A percentile compares a stretch with the other conserved stretches of the same genome.
Evolutionary conservation across 2,797 vertebrate species (phyloP).

Genomic region (Anniella stebbinsi): DNA sequence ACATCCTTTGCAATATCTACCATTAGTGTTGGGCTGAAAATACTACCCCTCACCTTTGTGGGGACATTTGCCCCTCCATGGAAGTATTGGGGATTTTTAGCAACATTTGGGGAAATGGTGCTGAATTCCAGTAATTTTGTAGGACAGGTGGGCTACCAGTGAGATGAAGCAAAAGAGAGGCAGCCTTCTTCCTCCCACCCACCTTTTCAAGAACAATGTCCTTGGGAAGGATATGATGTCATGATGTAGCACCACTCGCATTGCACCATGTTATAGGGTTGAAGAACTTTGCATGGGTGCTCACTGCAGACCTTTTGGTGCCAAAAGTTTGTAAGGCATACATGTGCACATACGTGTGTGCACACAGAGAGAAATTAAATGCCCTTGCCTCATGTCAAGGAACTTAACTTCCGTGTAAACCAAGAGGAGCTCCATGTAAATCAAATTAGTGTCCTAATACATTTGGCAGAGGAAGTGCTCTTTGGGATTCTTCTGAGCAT

Average conservation of each 20-base stretch:
- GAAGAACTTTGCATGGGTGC: not conserved
- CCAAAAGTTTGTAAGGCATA: not conserved
- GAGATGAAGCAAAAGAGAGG: not conserved
- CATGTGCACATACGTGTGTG: no score
- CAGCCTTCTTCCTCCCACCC: not conserved
- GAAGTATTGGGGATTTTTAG: no score
- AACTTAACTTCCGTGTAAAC: not conserved
- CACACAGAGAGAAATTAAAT: not conserved
- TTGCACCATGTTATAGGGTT: not conserved
- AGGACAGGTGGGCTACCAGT: no score
- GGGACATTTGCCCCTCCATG: not conserved
- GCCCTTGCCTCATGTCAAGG: not conserved
- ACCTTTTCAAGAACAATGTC: not conserved
- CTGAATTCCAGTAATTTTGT: not conserved
- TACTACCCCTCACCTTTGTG: not conserved
- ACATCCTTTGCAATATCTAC: not conserved
- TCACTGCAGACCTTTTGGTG: not conserved
- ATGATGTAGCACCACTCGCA: not conserved
- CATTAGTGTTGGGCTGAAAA: not conserved
- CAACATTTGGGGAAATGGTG: no score
- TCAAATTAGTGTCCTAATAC: not conserved
- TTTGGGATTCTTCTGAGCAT: not conserved
- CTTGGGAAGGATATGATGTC: not conserved
- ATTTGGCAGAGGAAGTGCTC: no score
- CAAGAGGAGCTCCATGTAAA: not conserved